A percentile compares a stretch with the other conserved stretches of the same genome.
Evolutionary conservation across 2,888 invertebrate species (phyloP).

Genomic region (Leuctra nigra): DNA sequence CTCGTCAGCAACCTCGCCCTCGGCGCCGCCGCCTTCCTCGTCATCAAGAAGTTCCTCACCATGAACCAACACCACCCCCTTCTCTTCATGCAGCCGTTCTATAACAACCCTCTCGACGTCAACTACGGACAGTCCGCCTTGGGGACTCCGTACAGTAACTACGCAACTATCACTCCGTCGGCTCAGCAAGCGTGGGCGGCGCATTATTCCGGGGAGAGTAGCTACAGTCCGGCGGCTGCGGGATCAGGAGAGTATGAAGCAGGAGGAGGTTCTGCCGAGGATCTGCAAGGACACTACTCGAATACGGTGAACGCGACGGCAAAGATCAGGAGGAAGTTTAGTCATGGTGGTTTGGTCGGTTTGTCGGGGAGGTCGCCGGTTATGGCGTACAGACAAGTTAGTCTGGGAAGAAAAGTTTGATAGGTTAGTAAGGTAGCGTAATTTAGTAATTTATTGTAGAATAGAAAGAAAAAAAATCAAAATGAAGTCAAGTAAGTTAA

Average conservation of each 20-base stretch:
- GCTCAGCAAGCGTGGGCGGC: conserved; percentile 19
- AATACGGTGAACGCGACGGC: conserved; percentile 8
- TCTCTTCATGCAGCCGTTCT: conserved; percentile 49
- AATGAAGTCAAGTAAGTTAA: no score
- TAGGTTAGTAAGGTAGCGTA: no score
- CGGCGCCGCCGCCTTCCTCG: conserved; percentile 54
- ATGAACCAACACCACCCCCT: conserved; percentile 36
- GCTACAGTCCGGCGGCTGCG: conserved; percentile 3
- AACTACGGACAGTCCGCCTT: conserved; percentile 47
- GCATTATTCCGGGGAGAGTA: background rate
- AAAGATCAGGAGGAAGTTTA: conserved; percentile 11
- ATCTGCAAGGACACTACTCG: conserved; percentile 25
- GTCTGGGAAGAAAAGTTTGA: background rate
- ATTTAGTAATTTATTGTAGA: no score
- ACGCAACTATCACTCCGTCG: conserved; percentile 32
- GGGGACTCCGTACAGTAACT: conserved; percentile 11
- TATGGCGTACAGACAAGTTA: background rate
- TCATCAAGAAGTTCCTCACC: conserved; percentile 44
- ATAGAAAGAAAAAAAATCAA: no score
- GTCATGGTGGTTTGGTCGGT: background rate
- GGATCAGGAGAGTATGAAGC: conserved; percentile 11
- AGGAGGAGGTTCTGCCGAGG: background rate
- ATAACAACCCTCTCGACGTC: conserved; percentile 33
- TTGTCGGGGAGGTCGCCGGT: background rate
- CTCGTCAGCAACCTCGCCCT: conserved; percentile 62